Conservation (phyloP, 2,888 invertebrate genomes). For the Epistrophe grossulariae region DNA sequence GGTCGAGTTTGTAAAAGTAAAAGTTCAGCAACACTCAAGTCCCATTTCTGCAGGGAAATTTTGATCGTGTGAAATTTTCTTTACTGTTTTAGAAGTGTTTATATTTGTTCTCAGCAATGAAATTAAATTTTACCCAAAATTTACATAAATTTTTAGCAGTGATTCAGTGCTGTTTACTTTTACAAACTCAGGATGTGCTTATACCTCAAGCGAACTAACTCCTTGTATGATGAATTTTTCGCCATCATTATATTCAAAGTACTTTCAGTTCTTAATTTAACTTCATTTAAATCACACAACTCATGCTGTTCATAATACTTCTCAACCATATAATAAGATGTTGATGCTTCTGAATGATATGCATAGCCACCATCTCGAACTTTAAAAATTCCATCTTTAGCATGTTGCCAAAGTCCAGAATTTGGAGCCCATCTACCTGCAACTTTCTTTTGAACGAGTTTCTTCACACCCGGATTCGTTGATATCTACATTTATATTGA, state of each 20-base stretch:
- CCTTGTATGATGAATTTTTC: constrained; percentile 80
- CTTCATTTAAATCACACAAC: constrained; percentile 82
- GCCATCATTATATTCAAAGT: constrained; percentile 77
- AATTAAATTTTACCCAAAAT: too few relatives aligned
- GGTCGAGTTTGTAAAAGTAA: too few relatives aligned
- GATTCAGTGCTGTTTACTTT: too few relatives aligned
- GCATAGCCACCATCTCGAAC: constrained; percentile 81
- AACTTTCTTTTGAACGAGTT: constrained; percentile 68
- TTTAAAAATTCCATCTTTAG: constrained; percentile 78
- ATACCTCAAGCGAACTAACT: constrained; percentile 79
- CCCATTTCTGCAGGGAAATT: too few relatives aligned
- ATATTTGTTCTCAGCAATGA: too few relatives aligned
- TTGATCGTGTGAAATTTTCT: too few relatives aligned
- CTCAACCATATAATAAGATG: constrained; percentile 79
- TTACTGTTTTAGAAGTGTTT: too few relatives aligned
- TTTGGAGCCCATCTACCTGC: constrained; percentile 5
- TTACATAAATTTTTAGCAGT: too few relatives aligned
- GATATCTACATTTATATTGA: constrained; percentile 73
- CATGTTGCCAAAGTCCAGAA: constrained; percentile 77
- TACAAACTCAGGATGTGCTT: neutral
- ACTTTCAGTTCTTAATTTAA: constrained; percentile 79
- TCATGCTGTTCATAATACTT: constrained; percentile 80
- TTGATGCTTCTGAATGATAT: constrained; percentile 80
- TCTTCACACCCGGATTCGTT: constrained; percentile 77
- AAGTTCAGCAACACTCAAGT: too few relatives aligned